Conservation (phyloP, 2,888 invertebrate species). For the Apodemia mormo region DNA sequence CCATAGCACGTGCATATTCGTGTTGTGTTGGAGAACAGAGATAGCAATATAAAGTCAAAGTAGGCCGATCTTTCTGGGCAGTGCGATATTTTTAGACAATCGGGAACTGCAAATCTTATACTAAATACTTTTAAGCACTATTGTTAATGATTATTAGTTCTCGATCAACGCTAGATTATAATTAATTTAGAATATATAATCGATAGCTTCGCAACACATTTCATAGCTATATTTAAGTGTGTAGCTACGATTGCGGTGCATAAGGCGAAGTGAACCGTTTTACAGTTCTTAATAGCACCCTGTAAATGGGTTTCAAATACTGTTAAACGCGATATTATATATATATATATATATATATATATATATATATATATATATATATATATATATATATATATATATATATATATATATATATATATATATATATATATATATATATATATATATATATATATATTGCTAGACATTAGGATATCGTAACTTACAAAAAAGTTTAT, state of each 20-base stretch:
- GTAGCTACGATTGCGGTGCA: slow-evolving; percentile 22
- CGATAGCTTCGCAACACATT: slow-evolving; percentile 12
- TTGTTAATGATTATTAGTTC: background rate
- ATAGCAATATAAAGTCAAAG: background rate
- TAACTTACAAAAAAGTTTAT: slow-evolving; percentile 50
- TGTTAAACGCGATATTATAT: slow-evolving; percentile 37
- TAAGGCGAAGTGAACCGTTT: slow-evolving; percentile 16
- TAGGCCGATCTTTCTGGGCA: background rate
- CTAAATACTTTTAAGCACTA: slow-evolving; percentile 1
- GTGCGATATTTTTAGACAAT: background rate
- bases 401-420: no score
- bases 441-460: no score
- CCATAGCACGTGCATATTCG: background rate
- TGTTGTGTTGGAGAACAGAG: no score
- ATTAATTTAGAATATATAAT: slow-evolving; percentile 5
- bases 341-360: no score
- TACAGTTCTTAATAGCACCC: slow-evolving; percentile 61
- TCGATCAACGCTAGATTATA: background rate
- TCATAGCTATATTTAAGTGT: slow-evolving; percentile 12
- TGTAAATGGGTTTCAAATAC: slow-evolving; percentile 48
- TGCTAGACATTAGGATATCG: slow-evolving; percentile 47
- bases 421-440: no score
- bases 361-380: no score
- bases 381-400: no score
- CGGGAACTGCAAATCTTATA: background rate